Evolutionary conservation across 2,797 vertebrate species (phyloP).

Genomic region (Columba guinea): DNA sequence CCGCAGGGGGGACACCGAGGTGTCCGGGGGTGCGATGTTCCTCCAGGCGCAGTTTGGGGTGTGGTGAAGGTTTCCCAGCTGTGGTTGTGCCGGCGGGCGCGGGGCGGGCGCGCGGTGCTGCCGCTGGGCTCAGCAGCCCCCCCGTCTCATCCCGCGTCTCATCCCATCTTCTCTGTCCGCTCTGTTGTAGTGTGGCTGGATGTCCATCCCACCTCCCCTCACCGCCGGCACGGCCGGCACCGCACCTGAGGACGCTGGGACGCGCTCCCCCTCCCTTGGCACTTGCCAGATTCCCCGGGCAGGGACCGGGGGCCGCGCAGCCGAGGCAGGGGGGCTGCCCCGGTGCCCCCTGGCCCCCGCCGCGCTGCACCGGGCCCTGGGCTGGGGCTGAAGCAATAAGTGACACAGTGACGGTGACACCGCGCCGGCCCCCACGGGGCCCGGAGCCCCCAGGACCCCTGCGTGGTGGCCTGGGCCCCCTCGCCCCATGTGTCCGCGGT

Average conservation of each 20-base stretch:
- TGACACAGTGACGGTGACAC: fast-evolving
- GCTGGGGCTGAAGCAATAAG: background rate
- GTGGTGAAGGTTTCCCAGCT: background rate
- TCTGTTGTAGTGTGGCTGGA: conserved; percentile 75
- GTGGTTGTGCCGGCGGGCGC: background rate
- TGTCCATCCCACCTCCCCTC: conserved; percentile 62
- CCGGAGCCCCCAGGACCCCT: background rate
- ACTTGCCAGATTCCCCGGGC: background rate
- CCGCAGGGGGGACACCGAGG: fast-evolving
- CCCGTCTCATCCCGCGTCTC: conserved; percentile 52
- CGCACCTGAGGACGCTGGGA: conserved; percentile 3
- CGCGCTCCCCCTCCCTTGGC: background rate
- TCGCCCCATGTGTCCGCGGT: fast-evolving
- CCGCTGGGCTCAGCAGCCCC: background rate
- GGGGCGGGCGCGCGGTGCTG: background rate
- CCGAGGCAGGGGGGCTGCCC: background rate
- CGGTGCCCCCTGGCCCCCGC: background rate
- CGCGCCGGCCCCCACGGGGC: fast-evolving
- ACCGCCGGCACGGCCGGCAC: background rate
- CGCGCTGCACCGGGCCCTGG: background rate
- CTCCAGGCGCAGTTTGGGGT: fast-evolving
- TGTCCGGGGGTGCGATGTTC: fast-evolving
- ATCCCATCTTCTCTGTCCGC: conserved; percentile 68
- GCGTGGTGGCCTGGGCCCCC: background rate
- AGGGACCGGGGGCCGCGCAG: background rate